Evolutionary conservation across 64 coral and sea anemone genomes (phyloP).

Genomic region (Cladopsammia gracilis): DNA sequence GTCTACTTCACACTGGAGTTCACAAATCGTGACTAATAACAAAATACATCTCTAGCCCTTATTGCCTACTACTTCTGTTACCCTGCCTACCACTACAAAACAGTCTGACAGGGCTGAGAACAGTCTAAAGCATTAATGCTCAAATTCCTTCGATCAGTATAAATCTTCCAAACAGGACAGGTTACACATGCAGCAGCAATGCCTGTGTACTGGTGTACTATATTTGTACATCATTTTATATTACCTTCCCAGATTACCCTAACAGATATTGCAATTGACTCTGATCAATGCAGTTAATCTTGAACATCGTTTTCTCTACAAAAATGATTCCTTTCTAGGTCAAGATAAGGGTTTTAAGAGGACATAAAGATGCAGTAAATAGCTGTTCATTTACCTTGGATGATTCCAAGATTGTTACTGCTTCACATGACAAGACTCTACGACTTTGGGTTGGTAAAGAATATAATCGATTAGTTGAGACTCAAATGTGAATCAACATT

Average conservation of each 20-base stretch:
- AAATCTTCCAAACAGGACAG: no score
- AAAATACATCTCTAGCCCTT: no score
- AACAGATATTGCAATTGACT: background rate
- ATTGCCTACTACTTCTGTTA: no score
- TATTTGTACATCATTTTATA: background rate
- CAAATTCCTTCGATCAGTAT: no score
- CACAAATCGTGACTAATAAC: no score
- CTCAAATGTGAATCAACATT: no score
- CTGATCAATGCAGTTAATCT: background rate
- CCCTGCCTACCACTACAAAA: no score
- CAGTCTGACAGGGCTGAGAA: no score
- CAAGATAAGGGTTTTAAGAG: slow-evolving; percentile 91
- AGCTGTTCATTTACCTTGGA: slow-evolving; percentile 87
- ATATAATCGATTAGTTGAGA: background rate
- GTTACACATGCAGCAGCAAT: no score
- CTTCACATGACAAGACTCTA: slow-evolving; percentile 95
- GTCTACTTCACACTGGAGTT: no score
- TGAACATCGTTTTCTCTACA: background rate
- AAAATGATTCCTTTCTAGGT: slow-evolving; percentile 63
- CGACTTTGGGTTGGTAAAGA: slow-evolving; percentile 90
- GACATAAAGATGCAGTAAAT: slow-evolving; percentile 96
- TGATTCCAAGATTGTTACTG: slow-evolving; percentile 84
- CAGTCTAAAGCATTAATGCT: no score
- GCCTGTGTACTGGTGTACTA: background rate
- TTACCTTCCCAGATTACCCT: background rate